Evolutionary conservation across 2,888 invertebrate species (phyloP).

Genomic region (Meta bourneti): DNA sequence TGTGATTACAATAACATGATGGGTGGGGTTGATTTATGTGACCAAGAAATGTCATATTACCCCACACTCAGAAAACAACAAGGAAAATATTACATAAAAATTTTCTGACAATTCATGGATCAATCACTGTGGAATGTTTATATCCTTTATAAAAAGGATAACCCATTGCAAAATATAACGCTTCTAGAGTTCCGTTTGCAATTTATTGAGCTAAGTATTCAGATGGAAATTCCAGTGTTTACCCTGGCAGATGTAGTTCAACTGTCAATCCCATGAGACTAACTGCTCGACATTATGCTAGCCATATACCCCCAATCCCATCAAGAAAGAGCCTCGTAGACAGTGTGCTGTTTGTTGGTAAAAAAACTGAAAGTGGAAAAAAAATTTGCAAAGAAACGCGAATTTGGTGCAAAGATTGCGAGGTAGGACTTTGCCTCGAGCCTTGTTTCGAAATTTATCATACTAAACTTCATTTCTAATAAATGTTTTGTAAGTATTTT

Average conservation of each 20-base stretch:
- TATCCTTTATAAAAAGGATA: constrained; percentile 52
- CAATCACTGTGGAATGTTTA: constrained; percentile 66
- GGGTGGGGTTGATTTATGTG: too few relatives aligned
- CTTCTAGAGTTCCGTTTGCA: constrained; percentile 21
- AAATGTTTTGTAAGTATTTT: too few relatives aligned
- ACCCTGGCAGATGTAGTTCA: constrained; percentile 34
- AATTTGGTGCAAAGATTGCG: too few relatives aligned
- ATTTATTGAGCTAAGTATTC: constrained; percentile 42
- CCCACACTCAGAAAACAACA: constrained; percentile 57
- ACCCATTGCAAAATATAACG: constrained; percentile 35
- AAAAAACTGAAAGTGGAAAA: constrained; percentile 25
- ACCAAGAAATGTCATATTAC: too few relatives aligned
- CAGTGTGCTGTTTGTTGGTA: constrained; percentile 15
- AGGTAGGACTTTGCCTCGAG: too few relatives aligned
- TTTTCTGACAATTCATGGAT: constrained; percentile 40
- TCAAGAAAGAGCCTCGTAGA: constrained; percentile 35
- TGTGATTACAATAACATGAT: constrained; percentile 32
- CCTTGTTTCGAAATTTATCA: too few relatives aligned
- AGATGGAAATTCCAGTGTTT: not conserved
- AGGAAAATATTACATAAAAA: constrained; percentile 54
- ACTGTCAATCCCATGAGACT: constrained; percentile 20
- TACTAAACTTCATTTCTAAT: too few relatives aligned
- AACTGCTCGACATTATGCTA: constrained; percentile 18
- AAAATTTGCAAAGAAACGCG: constrained; percentile 24
- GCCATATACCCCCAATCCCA: constrained; percentile 34